Base-by-base conservation (phyloP, 2,797 vertebrate species). In the Epinephelus malabaricus region DNA sequence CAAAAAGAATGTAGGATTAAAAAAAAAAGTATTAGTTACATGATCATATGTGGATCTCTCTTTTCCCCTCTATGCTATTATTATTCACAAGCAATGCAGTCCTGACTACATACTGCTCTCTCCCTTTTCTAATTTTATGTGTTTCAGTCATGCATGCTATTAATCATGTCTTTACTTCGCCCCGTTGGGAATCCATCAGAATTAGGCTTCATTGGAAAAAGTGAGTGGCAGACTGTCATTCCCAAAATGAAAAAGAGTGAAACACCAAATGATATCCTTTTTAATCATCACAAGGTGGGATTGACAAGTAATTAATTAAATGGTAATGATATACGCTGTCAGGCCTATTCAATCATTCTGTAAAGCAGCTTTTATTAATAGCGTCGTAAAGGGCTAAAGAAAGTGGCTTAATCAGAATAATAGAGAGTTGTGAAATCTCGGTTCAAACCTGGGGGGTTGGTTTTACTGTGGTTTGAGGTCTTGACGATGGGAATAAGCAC, bases 271-370 rank as follows among this genome's bases (percentile, higher is more conserved):
- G 38, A 85, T 88, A 91, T 94, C 79, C 81, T 88, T 90, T 93
- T 92, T 93, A 93, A 93, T 94, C 91, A 93, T 90, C 79, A 73
- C 61, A 82, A 86, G 83, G 88, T 89, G 83, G 85, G 84, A 92
- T 86, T 93, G 92, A 88, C 90, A 88, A 86, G 88, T 88, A 87
- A 93, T 94, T 93, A 84, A 92, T 94, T 87, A 80, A 91, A 87
- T 88, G 74, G 60, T 87, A 91, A 92, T 92, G 77, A 81, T 86
- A 79, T 79, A 88, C 2, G 53, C 81, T 83, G 91, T 85, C 87
- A 84, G 80, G 67, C 76, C 72, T 27, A 58, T 86, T 93, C 78
- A 86, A 69, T 88, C 79, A 87, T 82, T 67, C 68, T 43, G 43
- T 70, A 62, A 86, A 84, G 81, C 62, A 46, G 77, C 51, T 54